phyloP scores from a whole-genome alignment of 1,140 invertebrate genomes.

The Chlorops oryzae region DNA sequence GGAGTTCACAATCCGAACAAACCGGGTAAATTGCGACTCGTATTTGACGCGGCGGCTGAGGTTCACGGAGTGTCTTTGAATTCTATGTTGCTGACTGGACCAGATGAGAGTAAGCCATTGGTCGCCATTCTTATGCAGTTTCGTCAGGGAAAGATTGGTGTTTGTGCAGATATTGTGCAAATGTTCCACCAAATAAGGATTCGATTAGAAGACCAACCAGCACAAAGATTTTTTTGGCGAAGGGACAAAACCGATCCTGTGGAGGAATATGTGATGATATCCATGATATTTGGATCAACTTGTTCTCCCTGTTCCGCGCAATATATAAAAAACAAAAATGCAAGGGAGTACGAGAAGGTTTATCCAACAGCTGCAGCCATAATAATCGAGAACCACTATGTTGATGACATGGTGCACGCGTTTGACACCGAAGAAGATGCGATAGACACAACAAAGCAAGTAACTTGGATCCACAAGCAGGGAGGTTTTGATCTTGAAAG shows the following conservation, averaged over 20 bases:
- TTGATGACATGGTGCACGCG: background rate
- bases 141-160: too few relatives aligned
- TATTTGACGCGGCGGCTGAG: constrained; percentile 26
- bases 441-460: background rate
- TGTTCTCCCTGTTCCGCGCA: constrained; percentile 31
- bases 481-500: background rate
- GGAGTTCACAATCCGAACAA: constrained; percentile 24
- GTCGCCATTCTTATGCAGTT: constrained; percentile 23
- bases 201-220: constrained; percentile 20
- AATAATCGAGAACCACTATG: too few relatives aligned
- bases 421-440: background rate
- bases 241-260: constrained; percentile 6
- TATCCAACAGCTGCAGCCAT: too few relatives aligned
- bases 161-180: too few relatives aligned
- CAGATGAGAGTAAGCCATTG: constrained; percentile 24
- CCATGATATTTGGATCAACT: constrained; percentile 34
- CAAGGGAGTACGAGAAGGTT: too few relatives aligned
- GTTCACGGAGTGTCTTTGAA: constrained; percentile 23
- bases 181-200: constrained; percentile 38
- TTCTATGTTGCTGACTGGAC: constrained; percentile 22
- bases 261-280: constrained; percentile 26
- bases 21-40: constrained; percentile 24
- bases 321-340: constrained; percentile 23
- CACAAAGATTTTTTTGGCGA: constrained; percentile 34
- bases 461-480: background rate